Base-by-base conservation (phyloP, 2,113 vertebrate species). In the Chloebia gouldiae region DNA sequence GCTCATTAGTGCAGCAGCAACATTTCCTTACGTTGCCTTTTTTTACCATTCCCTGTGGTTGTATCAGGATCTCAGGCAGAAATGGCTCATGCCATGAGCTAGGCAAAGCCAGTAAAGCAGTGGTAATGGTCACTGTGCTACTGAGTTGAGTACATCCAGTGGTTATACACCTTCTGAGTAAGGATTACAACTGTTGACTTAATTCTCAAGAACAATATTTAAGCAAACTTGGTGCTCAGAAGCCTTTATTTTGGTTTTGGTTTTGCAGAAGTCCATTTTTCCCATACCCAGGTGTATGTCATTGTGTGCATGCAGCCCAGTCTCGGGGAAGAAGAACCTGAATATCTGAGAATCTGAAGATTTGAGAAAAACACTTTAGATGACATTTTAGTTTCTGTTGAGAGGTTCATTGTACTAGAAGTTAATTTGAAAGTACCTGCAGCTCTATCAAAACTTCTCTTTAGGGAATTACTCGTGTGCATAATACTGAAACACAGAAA, bases 1-100 rank as follows among this genome's bases (percentile, higher is more conserved):
- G 9, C 2, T 17, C 0, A 0, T 76, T 66, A 53, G 14, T 6
- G 5, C 13, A 80, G n/a, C 4, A 3, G 10, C 60, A 37, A 18
- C 51, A 61, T 44, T n/a, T 77, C 17, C 45, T 44, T 51, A 39
- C 6, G 51, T 25, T 22, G 21, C 22, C 15, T 53, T 81, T 70
- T n/a, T 81, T 56, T 76, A 22, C 24, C 66, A 22, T 25, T 78
- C 11, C 10, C 19, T 53, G 56, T 57, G 8, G 30, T 44, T 14
- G 24, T 30, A 40, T 6, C n/a, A 78, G 35, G 16, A 44, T 15
- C 28, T 85, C 42, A 70, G 51, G 25, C 31, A 30, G 31, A 85
- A 93, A 68, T 33, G 25, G 17, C 25, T 45, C 5, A 42, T 10
- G 20, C 28, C 17, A 50, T 63, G 39, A 76, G 24, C 44, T 56